phyloP scores from a whole-genome alignment of 2,113 vertebrate species.

The Chionomys nivalis region DNA sequence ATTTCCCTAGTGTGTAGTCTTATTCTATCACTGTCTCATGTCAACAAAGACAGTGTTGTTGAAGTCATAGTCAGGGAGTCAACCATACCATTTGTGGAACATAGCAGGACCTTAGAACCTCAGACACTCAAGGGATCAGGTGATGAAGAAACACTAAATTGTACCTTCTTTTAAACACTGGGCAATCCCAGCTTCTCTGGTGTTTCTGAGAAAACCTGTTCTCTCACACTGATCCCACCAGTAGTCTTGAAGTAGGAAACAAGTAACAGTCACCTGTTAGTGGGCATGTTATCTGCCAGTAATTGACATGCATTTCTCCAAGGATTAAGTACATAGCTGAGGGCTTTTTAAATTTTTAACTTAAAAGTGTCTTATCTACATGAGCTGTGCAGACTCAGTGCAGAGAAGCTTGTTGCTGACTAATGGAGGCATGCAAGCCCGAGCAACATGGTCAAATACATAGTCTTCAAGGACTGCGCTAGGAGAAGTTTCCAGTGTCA shows the following conservation, averaged over 20 bases:
- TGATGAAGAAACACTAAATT: neutral
- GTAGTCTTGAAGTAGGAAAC: neutral
- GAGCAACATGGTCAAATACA: slow-evolving; percentile 42
- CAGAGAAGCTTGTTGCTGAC: slow-evolving; percentile 39
- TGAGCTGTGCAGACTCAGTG: slow-evolving; percentile 1
- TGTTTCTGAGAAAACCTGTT: neutral
- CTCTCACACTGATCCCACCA: neutral
- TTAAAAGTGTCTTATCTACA: slow-evolving; percentile 51
- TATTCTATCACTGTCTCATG: neutral
- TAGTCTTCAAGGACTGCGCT: slow-evolving; percentile 58
- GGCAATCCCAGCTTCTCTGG: neutral
- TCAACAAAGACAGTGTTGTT: neutral
- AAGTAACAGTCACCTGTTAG: neutral
- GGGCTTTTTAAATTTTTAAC: slow-evolving; percentile 19
- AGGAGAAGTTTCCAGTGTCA: slow-evolving; percentile 19
- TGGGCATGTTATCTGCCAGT: neutral
- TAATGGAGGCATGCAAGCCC: slow-evolving; percentile 33
- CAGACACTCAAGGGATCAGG: neutral
- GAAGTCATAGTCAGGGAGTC: neutral
- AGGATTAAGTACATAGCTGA: slow-evolving; percentile 19
- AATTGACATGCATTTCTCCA: slow-evolving; percentile 45
- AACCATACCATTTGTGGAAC: neutral
- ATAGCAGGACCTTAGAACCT: neutral
- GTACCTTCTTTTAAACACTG: neutral
- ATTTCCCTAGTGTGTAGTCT: neutral